phyloP scores from a whole-genome alignment of 2,797 vertebrate genomes.

The Dallia pectoralis region DNA sequence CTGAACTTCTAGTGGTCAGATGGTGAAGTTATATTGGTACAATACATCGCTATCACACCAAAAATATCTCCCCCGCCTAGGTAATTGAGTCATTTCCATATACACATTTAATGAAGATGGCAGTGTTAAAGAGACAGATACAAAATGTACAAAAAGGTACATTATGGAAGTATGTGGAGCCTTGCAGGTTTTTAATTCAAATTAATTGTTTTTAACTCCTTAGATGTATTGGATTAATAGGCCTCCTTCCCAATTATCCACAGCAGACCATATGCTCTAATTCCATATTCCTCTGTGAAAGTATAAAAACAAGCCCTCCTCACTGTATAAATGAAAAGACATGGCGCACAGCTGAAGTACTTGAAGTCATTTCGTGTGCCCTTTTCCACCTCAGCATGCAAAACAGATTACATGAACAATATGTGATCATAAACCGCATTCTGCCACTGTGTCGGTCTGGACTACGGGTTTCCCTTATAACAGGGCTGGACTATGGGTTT shows the following conservation, averaged over 20 bases:
- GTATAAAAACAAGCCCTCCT: conserved; percentile 14
- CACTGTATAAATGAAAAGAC: conserved; percentile 29
- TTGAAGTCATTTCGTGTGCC: conserved; percentile 25
- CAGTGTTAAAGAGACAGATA: not conserved
- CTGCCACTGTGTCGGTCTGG: conserved; percentile 21
- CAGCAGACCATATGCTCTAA: not conserved
- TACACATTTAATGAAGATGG: not conserved
- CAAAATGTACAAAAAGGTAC: not conserved
- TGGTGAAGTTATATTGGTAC: not conserved
- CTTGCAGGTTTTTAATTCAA: not conserved
- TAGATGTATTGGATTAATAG: not conserved
- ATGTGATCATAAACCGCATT: conserved; percentile 42
- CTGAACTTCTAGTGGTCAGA: too few species aligned
- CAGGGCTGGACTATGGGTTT: conserved; percentile 53
- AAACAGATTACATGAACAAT: conserved; percentile 32
- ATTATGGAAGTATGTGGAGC: not conserved
- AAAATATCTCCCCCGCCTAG: not conserved
- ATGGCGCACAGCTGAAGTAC: conserved; percentile 10
- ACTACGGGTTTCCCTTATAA: conserved; percentile 58
- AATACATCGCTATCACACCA: not conserved
- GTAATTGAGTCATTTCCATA: not conserved
- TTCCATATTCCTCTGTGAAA: not conserved
- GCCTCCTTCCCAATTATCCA: not conserved
- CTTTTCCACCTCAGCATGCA: conserved; percentile 21
- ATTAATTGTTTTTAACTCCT: not conserved